Conservation (phyloP, 1,140 invertebrate species). For the Drosophila gunungcola region DNA sequence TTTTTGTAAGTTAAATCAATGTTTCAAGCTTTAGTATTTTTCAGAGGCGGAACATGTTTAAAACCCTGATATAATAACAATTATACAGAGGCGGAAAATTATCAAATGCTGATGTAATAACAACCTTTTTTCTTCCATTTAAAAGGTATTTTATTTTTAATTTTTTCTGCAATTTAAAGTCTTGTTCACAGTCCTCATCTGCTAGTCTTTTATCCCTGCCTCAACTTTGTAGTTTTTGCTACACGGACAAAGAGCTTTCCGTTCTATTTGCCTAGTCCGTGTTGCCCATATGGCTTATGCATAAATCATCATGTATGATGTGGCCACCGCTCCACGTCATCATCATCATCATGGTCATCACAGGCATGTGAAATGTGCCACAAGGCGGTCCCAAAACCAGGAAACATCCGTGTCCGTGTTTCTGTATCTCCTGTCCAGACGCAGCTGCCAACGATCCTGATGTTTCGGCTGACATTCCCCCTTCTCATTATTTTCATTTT, state of each 20-base stretch:
- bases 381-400: slow-evolving; percentile 37
- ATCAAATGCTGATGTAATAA: too few relatives aligned
- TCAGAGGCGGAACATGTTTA: too few relatives aligned
- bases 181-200: slow-evolving; percentile 33
- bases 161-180: slow-evolving; percentile 22
- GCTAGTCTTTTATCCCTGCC: slow-evolving; percentile 5
- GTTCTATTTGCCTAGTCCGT: slow-evolving; percentile 44
- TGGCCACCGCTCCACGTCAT: slow-evolving; percentile 51
- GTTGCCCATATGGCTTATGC: slow-evolving; percentile 64
- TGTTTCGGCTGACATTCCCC: slow-evolving; percentile 54
- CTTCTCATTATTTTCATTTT: slow-evolving; percentile 30
- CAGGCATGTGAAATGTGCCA: slow-evolving; percentile 5
- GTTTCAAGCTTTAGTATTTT: too few relatives aligned
- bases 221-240: slow-evolving; percentile 29
- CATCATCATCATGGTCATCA: slow-evolving; percentile 28
- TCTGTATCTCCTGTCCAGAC: slow-evolving; percentile 22
- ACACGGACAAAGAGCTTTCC: slow-evolving; percentile 18
- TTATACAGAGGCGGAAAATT: too few relatives aligned
- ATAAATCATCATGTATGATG: slow-evolving; percentile 67
- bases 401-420: slow-evolving; percentile 40
- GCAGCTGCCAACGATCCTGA: slow-evolving; percentile 45
- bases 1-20: background rate
- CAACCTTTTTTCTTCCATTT: too few relatives aligned
- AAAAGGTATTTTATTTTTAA: too few relatives aligned
- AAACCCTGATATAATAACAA: too few relatives aligned